Percentiles rank a stretch among this genome's conserved stretches.
These are phyloP conservation scores for Drosophila aldrichi DNA, from an alignment of 2,888 invertebrate genomes.

Conservation along the genomic window DNA sequence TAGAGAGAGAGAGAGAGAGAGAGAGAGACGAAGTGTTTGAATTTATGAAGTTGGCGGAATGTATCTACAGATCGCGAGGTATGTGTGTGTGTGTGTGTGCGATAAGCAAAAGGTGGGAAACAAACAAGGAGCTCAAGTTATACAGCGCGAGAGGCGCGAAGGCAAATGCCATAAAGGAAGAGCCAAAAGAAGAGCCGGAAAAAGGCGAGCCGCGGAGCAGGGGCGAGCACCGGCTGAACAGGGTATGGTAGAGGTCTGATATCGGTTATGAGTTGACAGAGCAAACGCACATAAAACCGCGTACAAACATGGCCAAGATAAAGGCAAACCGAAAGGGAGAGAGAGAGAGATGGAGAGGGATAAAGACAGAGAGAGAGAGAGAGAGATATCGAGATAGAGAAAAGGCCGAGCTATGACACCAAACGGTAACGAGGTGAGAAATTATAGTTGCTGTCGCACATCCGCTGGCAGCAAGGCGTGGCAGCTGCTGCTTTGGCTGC, in stretches of 20 bases:
- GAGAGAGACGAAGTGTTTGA: slow-evolving; percentile 50
- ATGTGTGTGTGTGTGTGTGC: slow-evolving; percentile 22
- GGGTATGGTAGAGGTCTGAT: slow-evolving; percentile 16
- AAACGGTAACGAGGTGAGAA: slow-evolving; percentile 55
- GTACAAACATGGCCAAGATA: slow-evolving; percentile 56
- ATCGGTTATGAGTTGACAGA: slow-evolving; percentile 57
- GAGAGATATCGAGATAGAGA: background rate
- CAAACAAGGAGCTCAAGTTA: slow-evolving; percentile 53
- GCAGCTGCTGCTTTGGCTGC: slow-evolving; percentile 8
- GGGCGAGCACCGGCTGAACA: background rate
- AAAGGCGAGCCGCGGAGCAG: slow-evolving; percentile 41
- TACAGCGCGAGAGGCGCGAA: slow-evolving; percentile 17
- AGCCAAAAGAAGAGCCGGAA: slow-evolving; percentile 53
- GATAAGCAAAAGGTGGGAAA: slow-evolving; percentile 60
- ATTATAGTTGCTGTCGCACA: slow-evolving; percentile 30
- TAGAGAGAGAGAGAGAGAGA: background rate
- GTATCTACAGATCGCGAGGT: slow-evolving; percentile 44
- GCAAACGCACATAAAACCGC: slow-evolving; percentile 56
- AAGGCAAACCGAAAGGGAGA: background rate
- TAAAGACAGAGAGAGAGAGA: background rate
- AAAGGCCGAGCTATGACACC: slow-evolving; percentile 32
- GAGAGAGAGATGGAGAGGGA: background rate
- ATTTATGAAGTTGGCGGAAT: slow-evolving; percentile 61
- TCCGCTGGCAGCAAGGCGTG: slow-evolving; percentile 31
- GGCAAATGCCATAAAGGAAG: slow-evolving; percentile 41